Conservation (phyloP, 2,888 invertebrate species). For the Xestia c-nigrum region DNA sequence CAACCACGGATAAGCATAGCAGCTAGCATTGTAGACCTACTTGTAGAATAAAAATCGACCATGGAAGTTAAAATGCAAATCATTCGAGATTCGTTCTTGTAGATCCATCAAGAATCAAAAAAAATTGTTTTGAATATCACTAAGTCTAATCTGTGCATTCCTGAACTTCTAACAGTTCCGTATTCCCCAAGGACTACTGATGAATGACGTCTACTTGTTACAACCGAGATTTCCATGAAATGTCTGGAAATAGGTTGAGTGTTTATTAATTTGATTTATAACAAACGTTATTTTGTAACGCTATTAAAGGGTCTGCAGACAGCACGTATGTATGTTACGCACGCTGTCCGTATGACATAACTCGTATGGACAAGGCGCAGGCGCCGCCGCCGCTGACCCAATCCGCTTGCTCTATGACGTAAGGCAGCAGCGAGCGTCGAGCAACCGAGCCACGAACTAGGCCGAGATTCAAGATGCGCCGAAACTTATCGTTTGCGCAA, state of each 20-base stretch:
- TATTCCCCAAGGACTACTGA: not conserved
- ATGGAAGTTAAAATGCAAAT: too few species aligned
- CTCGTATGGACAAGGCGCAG: conserved; percentile 78
- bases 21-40: too few species aligned
- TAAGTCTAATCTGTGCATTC: not conserved
- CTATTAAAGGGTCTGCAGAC: conserved; percentile 67
- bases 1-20: too few species aligned
- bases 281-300: conserved; percentile 61
- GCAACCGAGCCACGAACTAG: conserved; percentile 77
- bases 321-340: conserved; percentile 77
- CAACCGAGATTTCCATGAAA: conserved; percentile 37
- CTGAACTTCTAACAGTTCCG: not conserved
- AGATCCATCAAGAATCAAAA: conserved; percentile 1
- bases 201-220: conserved; percentile 3
- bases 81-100: not conserved
- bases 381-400: conserved; percentile 82
- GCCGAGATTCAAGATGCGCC: conserved; percentile 84
- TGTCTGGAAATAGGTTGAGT: conserved; percentile 50
- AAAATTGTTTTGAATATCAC: not conserved
- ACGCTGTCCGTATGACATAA: conserved; percentile 82
- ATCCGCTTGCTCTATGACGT: conserved; percentile 80
- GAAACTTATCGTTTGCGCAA: conserved; percentile 83
- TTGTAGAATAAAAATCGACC: too few species aligned
- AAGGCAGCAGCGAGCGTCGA: conserved; percentile 72
- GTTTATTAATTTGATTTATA: conserved; percentile 50